phyloP scores from a whole-genome alignment of 1,140 invertebrate species.

The Eciton burchellii region DNA sequence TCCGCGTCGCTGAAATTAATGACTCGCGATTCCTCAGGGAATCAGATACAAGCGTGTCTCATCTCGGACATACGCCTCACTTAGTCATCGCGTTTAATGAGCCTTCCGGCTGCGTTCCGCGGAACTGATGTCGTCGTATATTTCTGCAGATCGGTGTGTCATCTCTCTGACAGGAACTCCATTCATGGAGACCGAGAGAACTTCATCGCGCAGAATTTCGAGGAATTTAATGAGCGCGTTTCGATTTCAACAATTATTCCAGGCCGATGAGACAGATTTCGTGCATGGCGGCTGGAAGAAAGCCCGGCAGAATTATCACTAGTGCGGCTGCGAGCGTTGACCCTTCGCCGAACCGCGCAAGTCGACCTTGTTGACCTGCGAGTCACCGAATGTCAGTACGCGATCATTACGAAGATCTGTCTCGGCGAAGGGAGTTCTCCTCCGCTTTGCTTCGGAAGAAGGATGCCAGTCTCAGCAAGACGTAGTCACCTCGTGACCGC shows the following conservation, averaged over 20 bases:
- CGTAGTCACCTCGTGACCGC: background rate
- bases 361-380: background rate
- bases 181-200: too few relatives aligned
- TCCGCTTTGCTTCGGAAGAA: background rate
- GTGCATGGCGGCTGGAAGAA: background rate
- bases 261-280: background rate
- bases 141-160: too few relatives aligned
- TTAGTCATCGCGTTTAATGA: background rate
- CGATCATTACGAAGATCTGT: background rate
- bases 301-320: background rate
- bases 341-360: conserved; percentile 5
- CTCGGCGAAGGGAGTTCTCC: background rate
- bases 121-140: background rate
- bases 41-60: background rate
- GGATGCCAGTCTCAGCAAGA: background rate
- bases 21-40: conserved; percentile 21
- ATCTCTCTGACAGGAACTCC: too few relatives aligned
- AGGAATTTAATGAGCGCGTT: too few relatives aligned
- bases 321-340: background rate
- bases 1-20: conserved; percentile 33
- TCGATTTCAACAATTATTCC: too few relatives aligned
- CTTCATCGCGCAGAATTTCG: too few relatives aligned
- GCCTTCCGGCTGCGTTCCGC: background rate
- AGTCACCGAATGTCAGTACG: conserved; percentile 25
- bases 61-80: background rate